Conservation (phyloP, 2,888 invertebrate species). For the Agrypnus murinus region DNA sequence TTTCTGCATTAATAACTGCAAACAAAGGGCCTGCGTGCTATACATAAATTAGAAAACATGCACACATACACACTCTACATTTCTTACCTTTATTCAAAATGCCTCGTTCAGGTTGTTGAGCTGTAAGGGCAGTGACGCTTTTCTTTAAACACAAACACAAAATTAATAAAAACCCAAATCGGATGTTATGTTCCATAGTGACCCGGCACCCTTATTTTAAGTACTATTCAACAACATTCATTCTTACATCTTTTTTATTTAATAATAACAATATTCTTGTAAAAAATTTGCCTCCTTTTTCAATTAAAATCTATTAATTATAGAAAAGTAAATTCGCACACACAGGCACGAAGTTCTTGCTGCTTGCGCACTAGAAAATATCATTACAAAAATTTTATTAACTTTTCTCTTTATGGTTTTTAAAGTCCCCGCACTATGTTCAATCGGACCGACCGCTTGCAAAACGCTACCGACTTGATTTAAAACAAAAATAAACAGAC, state of each 20-base stretch:
- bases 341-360: conserved; percentile 24
- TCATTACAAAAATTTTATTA: conserved; percentile 35
- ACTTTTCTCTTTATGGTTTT: conserved; percentile 30
- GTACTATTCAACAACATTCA: conserved; percentile 35
- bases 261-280: background rate
- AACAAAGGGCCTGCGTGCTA: background rate
- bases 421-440: conserved; percentile 40
- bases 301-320: conserved; percentile 27
- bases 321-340: conserved; percentile 27
- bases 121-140: conserved; percentile 18
- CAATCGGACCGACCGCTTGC: conserved; percentile 21
- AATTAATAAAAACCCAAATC: conserved; percentile 21
- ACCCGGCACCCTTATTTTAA: conserved; percentile 34
- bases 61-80: too few relatives aligned
- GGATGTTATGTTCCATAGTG: conserved; percentile 33
- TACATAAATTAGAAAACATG: background rate
- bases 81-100: conserved; percentile 36
- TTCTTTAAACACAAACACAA: conserved; percentile 36
- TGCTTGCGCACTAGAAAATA: conserved; percentile 32
- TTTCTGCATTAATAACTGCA: background rate
- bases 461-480: conserved; percentile 44
- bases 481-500: conserved; percentile 48
- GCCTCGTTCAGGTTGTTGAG: conserved; percentile 12
- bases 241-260: conserved; percentile 7
- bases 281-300: background rate